Evolutionary conservation across 2,113 vertebrate species (phyloP).

Genomic region (Ranitomeya variabilis): DNA sequence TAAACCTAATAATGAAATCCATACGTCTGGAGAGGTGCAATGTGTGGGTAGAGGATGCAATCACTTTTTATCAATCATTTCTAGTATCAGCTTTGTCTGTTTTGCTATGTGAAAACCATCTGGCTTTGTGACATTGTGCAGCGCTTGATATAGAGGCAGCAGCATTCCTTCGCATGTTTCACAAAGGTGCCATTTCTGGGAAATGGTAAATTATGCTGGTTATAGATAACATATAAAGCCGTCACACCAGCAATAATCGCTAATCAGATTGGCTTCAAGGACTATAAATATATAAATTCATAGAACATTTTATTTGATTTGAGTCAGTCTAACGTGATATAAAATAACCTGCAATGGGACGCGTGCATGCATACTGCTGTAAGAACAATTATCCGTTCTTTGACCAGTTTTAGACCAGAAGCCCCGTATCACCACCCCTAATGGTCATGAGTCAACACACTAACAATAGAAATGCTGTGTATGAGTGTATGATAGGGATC

Average conservation of each 20-base stretch:
- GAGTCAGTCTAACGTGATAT: background rate
- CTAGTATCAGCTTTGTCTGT: constrained; percentile 3
- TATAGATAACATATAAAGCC: background rate
- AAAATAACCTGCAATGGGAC: background rate
- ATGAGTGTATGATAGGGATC: too few species aligned
- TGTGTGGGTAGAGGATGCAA: constrained; percentile 23
- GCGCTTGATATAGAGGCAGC: background rate
- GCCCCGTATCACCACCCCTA: too few species aligned
- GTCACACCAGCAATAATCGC: background rate
- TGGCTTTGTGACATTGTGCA: constrained; percentile 13
- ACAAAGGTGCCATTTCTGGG: background rate
- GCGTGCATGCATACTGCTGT: background rate
- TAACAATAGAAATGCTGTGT: too few species aligned
- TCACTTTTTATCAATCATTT: constrained; percentile 19
- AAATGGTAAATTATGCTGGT: background rate
- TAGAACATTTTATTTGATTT: background rate
- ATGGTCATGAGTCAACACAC: too few species aligned
- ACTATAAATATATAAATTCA: background rate
- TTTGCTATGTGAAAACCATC: constrained; percentile 7
- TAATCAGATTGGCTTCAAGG: background rate
- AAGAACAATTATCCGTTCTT: background rate
- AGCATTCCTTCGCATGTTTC: background rate
- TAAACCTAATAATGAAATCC: background rate
- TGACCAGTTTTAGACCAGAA: background rate
- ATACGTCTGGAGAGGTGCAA: background rate